These are phyloP conservation scores for Andrena hattorfiana DNA, from an alignment of 2,888 invertebrate species.

Conservation along the genomic window DNA sequence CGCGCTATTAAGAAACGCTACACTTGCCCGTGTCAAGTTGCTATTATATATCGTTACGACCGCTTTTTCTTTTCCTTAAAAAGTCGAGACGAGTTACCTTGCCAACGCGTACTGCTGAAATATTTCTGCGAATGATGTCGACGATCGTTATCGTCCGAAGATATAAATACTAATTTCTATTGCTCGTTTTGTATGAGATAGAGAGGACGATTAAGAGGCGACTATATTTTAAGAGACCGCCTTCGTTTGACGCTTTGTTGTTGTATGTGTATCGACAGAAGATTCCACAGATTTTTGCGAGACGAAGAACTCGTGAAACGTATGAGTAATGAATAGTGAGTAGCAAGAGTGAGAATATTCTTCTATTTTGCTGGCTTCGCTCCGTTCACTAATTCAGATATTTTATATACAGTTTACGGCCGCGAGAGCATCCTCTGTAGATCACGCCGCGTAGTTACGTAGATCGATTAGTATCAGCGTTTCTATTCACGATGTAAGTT, in stretches of 20 bases:
- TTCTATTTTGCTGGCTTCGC: constrained; percentile 47
- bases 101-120: neutral
- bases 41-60: constrained; percentile 9
- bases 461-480: neutral
- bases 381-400: constrained; percentile 31
- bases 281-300: constrained; percentile 6
- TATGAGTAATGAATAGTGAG: neutral
- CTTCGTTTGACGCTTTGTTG: neutral
- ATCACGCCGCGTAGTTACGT: constrained; percentile 8
- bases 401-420: constrained; percentile 41
- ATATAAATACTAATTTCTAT: constrained; percentile 14
- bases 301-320: constrained; percentile 33
- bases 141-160: neutral
- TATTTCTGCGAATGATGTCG: constrained; percentile 7
- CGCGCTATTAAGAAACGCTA: constrained; percentile 9
- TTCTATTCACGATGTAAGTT: constrained; percentile 15
- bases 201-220: neutral
- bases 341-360: constrained; percentile 31
- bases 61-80: neutral
- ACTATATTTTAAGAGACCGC: constrained; percentile 18
- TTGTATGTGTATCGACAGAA: neutral
- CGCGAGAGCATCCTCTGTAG: constrained; percentile 8
- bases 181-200: neutral
- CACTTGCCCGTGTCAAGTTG: constrained; percentile 8
- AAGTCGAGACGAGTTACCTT: neutral